phyloP scores from a whole-genome alignment of 2,797 vertebrate genomes.

The Fringilla coelebs region DNA sequence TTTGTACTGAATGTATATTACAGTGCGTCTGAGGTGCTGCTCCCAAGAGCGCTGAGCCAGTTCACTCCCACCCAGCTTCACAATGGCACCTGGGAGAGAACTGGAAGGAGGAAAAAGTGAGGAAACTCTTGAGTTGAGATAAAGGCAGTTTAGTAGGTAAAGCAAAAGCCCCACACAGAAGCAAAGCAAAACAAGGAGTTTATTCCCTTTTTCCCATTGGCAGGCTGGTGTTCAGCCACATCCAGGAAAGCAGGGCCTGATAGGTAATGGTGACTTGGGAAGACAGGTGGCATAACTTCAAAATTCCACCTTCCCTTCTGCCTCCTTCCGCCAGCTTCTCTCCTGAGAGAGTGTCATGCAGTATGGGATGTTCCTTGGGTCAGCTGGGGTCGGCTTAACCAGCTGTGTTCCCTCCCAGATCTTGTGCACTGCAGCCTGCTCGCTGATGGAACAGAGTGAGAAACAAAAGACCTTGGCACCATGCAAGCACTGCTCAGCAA shows the following conservation, averaged over 20 bases:
- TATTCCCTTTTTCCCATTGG: neutral
- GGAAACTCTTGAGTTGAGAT: neutral
- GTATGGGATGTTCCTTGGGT: neutral
- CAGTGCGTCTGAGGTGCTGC: neutral
- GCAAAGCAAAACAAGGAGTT: neutral
- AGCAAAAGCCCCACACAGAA: rapidly evolving
- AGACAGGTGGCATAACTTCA: rapidly evolving
- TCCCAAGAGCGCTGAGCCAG: neutral
- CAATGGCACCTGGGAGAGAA: rapidly evolving
- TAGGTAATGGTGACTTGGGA: rapidly evolving
- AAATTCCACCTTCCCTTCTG: neutral
- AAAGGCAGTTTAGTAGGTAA: neutral
- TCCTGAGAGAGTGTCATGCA: neutral
- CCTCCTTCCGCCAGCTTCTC: neutral
- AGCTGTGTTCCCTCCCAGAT: neutral
- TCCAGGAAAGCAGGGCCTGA: neutral
- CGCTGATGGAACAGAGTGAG: rapidly evolving
- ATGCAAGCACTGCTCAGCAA: neutral
- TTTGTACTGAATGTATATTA: neutral
- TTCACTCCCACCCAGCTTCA: neutral
- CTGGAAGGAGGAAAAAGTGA: neutral
- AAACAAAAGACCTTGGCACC: neutral
- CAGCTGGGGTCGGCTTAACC: neutral
- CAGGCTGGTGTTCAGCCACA: neutral
- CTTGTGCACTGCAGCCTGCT: neutral